Conservation (phyloP, 2,113 vertebrate species). For the Psittacula cyanocephala region DNA sequence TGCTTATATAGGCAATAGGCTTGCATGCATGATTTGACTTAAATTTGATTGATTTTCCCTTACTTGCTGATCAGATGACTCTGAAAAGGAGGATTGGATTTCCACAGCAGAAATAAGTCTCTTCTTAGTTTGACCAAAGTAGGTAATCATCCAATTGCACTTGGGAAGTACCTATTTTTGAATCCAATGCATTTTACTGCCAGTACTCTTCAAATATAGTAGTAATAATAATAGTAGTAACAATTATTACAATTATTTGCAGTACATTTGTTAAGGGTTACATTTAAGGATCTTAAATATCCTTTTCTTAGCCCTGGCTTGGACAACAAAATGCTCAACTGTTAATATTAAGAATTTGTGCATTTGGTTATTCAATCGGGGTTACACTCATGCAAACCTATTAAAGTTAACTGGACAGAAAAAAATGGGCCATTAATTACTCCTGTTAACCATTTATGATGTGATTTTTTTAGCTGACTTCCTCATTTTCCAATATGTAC, state of each 20-base stretch:
- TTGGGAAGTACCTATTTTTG: not conserved
- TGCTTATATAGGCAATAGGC: not conserved
- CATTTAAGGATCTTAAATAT: not conserved
- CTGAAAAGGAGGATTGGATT: not conserved
- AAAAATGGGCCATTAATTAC: not conserved
- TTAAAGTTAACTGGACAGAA: not conserved
- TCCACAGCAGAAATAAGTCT: not conserved
- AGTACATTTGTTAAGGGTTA: not conserved
- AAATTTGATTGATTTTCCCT: not conserved
- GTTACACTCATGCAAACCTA: not conserved
- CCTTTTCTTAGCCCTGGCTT: not conserved
- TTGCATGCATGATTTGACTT: not conserved
- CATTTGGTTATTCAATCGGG: fast-evolving
- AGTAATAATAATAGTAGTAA: not conserved
- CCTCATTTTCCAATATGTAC: conserved; percentile 45
- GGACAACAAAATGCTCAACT: not conserved
- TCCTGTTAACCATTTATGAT: not conserved
- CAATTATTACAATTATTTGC: not conserved
- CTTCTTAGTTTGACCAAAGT: not conserved
- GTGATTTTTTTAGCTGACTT: conserved; percentile 22
- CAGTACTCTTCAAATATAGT: not conserved
- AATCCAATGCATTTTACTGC: not conserved
- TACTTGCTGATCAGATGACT: not conserved
- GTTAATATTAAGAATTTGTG: not conserved
- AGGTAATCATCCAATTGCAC: not conserved